These are phyloP conservation scores for Dasyprocta punctata DNA, from an alignment of 2,113 vertebrate genomes.

Conservation along the genomic window DNA sequence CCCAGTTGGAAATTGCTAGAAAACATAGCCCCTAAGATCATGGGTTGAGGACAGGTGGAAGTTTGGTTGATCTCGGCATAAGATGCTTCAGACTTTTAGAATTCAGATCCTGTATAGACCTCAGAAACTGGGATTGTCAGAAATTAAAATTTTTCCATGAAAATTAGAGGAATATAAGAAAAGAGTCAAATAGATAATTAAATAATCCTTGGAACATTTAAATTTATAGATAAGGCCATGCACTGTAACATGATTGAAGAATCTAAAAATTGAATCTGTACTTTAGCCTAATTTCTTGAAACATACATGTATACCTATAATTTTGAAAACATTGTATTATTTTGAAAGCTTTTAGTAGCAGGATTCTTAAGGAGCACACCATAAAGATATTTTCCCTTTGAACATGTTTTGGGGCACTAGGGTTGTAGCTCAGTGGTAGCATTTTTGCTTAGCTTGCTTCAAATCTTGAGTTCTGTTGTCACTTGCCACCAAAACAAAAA, in stretches of 20 bases:
- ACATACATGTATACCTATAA: background rate
- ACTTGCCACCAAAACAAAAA: background rate
- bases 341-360: background rate
- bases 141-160: slow-evolving; percentile 2
- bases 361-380: background rate
- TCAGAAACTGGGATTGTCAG: background rate
- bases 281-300: background rate
- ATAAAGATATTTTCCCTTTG: background rate
- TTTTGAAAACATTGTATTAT: background rate
- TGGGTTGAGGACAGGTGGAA: background rate
- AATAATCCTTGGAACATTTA: background rate
- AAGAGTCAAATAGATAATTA: background rate
- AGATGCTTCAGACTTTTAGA: background rate
- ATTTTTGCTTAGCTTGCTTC: background rate
- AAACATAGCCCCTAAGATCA: background rate
- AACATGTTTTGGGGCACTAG: background rate
- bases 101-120: background rate
- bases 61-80: background rate
- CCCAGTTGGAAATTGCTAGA: background rate
- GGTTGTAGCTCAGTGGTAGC: background rate
- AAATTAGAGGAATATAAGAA: background rate
- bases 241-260: background rate
- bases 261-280: background rate
- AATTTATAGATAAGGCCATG: background rate
- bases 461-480: background rate